Conservation (phyloP, 1,140 invertebrate genomes). For the Monomorium pharaonis region DNA sequence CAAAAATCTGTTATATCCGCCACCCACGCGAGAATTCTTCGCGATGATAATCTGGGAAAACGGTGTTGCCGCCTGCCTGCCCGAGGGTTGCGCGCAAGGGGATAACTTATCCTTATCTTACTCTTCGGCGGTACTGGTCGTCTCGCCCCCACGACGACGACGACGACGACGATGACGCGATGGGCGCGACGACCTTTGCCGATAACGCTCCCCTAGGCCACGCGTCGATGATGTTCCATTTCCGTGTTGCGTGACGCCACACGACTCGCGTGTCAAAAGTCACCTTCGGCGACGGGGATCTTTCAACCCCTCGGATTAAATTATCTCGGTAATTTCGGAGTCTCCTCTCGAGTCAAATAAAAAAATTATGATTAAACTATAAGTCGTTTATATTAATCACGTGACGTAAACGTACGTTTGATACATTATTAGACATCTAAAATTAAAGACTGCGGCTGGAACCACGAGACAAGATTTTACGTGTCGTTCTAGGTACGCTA, state of each 20-base stretch:
- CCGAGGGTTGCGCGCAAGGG: not conserved
- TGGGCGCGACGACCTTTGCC: slow-evolving; percentile 60
- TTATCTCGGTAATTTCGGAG: not conserved
- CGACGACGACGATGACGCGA: slow-evolving; percentile 31
- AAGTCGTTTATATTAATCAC: not conserved
- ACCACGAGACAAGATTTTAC: not conserved
- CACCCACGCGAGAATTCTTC: slow-evolving; percentile 62
- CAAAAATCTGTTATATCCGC: slow-evolving; percentile 61
- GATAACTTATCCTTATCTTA: slow-evolving; percentile 68
- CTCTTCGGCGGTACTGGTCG: not conserved
- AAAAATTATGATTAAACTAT: not conserved
- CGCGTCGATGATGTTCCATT: slow-evolving; percentile 76
- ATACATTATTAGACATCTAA: not conserved
- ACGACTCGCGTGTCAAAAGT: slow-evolving; percentile 52
- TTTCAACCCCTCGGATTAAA: slow-evolving; percentile 20
- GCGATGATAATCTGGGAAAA: slow-evolving; percentile 62
- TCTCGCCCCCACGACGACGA: slow-evolving; percentile 25
- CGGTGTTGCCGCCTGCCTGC: slow-evolving; percentile 3
- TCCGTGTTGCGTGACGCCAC: slow-evolving; percentile 67
- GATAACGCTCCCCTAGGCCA: slow-evolving; percentile 69
- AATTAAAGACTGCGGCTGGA: not conserved
- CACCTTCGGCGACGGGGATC: not conserved
- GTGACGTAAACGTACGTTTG: not conserved
- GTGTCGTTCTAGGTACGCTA: not conserved
- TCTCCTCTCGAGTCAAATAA: not conserved